These are phyloP conservation scores for Gouania willdenowi DNA, from an alignment of 2,797 vertebrate species.

Conservation along the genomic window DNA sequence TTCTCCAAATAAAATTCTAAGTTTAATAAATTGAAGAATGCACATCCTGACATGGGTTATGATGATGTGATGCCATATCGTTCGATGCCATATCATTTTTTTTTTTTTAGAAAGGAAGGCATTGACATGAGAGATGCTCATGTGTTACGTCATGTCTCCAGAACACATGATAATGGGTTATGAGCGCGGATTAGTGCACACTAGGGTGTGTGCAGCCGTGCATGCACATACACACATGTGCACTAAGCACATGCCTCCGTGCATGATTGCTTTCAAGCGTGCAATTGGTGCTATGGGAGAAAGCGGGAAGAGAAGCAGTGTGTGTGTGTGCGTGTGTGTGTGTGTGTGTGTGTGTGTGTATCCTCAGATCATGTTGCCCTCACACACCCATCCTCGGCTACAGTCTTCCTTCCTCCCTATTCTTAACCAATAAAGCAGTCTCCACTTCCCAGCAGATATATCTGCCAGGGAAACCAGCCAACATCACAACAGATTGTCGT, in stretches of 20 bases:
- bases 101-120: constrained; percentile 22
- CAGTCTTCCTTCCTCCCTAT: constrained; percentile 35
- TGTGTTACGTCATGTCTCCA: constrained; percentile 66
- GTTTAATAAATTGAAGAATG: constrained; percentile 31
- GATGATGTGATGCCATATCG: constrained; percentile 22
- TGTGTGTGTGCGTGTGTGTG: constrained; percentile 51
- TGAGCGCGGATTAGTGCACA: constrained; percentile 45
- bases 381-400: constrained; percentile 59
- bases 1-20: constrained; percentile 28
- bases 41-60: no score
- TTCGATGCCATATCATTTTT: constrained; percentile 16
- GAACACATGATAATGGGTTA: constrained; percentile 61
- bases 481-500: constrained; percentile 56
- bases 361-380: constrained; percentile 61
- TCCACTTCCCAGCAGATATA: constrained; percentile 46
- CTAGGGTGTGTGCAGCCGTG: constrained; percentile 41
- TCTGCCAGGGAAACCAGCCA: constrained; percentile 53
- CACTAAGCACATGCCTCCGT: constrained; percentile 32
- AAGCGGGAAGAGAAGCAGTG: constrained; percentile 25
- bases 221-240: constrained; percentile 50
- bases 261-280: constrained; percentile 52
- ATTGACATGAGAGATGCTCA: constrained; percentile 30
- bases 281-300: constrained; percentile 45
- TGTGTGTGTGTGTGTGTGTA: constrained; percentile 37
- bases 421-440: constrained; percentile 26